Percentiles rank a stretch among this genome's conserved stretches.
phyloP scores from a whole-genome alignment of 2,113 vertebrate genomes.

The Paracanthobrama guichenoti region DNA sequence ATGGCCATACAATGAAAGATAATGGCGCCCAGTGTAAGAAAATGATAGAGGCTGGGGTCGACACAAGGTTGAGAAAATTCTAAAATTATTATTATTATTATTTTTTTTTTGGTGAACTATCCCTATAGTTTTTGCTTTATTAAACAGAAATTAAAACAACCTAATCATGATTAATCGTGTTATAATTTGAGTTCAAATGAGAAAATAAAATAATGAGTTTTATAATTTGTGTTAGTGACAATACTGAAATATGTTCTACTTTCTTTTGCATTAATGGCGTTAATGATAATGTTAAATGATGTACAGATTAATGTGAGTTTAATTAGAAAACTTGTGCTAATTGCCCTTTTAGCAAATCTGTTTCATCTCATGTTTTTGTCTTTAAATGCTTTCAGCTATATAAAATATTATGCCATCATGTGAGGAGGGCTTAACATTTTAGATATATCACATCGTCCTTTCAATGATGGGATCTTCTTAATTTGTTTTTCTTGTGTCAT shows the following conservation, averaged over 20 bases:
- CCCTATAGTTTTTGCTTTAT: neutral
- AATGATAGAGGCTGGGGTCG: neutral
- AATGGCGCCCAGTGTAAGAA: neutral
- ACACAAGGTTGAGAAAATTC: too few relatives aligned
- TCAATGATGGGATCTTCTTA: neutral
- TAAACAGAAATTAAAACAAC: neutral
- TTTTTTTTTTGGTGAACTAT: neutral
- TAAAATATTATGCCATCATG: neutral
- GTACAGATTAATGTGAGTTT: neutral
- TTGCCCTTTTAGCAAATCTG: neutral
- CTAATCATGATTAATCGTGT: neutral
- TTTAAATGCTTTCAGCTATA: neutral
- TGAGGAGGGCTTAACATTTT: neutral
- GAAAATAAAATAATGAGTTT: neutral
- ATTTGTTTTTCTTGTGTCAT: constrained; percentile 7
- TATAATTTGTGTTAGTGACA: neutral
- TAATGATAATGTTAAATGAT: neutral
- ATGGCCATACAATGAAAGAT: neutral
- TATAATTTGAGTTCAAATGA: neutral
- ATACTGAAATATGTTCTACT: neutral
- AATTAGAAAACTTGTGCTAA: neutral
- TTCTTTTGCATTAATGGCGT: neutral
- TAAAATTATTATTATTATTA: too few relatives aligned
- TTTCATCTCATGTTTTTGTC: neutral
- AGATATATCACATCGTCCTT: neutral